Conservation (phyloP, 2,113 vertebrate species). For the Excalfactoria chinensis region DNA sequence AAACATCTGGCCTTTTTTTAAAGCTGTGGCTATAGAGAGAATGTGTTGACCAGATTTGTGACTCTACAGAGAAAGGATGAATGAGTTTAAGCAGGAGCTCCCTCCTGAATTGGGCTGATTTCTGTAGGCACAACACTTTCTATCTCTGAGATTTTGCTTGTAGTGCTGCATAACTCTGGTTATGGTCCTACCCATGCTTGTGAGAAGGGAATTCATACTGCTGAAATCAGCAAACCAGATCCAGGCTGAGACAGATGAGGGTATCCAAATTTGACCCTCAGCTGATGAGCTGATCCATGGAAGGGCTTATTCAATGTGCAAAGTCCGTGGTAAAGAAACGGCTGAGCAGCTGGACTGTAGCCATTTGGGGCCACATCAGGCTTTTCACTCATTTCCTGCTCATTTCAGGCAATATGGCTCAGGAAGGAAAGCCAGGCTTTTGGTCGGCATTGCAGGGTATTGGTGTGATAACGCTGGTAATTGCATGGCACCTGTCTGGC, state of each 20-base stretch:
- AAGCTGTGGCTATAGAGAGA: neutral
- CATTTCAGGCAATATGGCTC: neutral
- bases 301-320: neutral
- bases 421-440: neutral
- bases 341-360: neutral
- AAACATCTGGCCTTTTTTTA: neutral
- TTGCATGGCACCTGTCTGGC: neutral
- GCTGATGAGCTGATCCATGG: neutral
- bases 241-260: neutral
- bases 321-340: neutral
- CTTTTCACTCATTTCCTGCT: neutral
- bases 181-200: neutral
- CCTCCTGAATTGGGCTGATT: neutral
- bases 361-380: neutral
- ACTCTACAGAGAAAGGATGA: neutral
- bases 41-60: neutral
- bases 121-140: neutral
- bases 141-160: neutral
- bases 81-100: neutral
- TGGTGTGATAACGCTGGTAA: neutral
- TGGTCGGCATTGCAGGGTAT: neutral
- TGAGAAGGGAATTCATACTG: neutral
- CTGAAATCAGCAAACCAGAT: neutral
- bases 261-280: neutral
- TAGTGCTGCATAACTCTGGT: neutral